Conservation (phyloP, 2,113 vertebrate genomes). For the Syngnathus typhle region DNA sequence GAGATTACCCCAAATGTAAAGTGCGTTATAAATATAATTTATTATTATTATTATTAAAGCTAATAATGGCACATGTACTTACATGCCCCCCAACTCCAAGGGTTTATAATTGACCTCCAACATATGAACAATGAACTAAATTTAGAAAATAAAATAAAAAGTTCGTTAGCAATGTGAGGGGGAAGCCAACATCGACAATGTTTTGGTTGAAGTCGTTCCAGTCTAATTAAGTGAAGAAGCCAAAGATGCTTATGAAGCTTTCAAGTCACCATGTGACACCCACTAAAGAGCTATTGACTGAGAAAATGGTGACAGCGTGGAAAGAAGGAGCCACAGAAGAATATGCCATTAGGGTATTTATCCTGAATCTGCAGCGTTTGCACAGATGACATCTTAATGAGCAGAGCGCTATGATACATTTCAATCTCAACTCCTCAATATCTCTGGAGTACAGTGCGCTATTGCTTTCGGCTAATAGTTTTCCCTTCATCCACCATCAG, state of each 20-base stretch:
- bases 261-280: conserved; percentile 56
- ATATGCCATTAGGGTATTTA: conserved; percentile 61
- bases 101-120: neutral
- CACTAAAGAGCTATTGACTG: conserved; percentile 68
- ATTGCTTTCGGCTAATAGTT: conserved; percentile 63
- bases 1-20: no score
- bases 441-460: conserved; percentile 49
- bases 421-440: conserved; percentile 43
- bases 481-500: conserved; percentile 34
- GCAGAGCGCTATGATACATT: conserved; percentile 56
- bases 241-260: conserved; percentile 70
- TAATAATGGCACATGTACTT: neutral
- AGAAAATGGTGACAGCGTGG: conserved; percentile 58
- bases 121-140: neutral
- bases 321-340: conserved; percentile 52
- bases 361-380: conserved; percentile 59
- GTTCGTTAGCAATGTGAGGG: conserved; percentile 22
- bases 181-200: conserved; percentile 22
- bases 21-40: no score
- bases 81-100: neutral
- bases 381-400: conserved; percentile 73
- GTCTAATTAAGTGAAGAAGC: conserved; percentile 73
- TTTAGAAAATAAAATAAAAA: neutral
- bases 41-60: no score
- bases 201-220: conserved; percentile 67